Evolutionary conservation across 2,888 invertebrate species (phyloP).

Genomic region (Amblyjoppa fuscipennis): DNA sequence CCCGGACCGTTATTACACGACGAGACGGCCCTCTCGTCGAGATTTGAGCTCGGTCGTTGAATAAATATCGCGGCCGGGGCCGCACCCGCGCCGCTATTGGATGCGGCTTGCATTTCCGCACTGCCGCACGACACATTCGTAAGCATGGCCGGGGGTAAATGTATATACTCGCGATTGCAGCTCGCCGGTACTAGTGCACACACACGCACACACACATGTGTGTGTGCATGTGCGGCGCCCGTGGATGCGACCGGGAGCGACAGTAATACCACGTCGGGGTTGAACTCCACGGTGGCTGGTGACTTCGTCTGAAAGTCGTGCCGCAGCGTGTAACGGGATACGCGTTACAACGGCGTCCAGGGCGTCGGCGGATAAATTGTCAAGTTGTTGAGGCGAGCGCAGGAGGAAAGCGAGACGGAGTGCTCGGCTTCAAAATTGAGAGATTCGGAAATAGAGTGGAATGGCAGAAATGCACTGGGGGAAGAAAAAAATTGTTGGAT

Average conservation of each 20-base stretch:
- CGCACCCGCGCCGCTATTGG: constrained; percentile 1
- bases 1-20: constrained; percentile 25
- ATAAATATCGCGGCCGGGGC: constrained; percentile 32
- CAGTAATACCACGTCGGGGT: constrained; percentile 2
- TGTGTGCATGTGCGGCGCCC: not conserved
- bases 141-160: not conserved
- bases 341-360: not conserved
- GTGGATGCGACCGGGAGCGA: not conserved
- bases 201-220: not conserved
- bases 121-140: constrained; percentile 4
- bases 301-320: not conserved
- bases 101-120: constrained; percentile 34
- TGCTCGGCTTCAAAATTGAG: not conserved
- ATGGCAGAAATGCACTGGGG: too few species aligned
- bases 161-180: constrained; percentile 6
- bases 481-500: too few species aligned
- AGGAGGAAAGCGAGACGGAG: not conserved
- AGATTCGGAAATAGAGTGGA: too few species aligned
- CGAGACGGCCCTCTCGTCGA: constrained; percentile 15
- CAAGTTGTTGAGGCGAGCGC: not conserved
- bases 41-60: constrained; percentile 37
- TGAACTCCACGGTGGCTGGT: not conserved
- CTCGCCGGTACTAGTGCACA: not conserved
- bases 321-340: not conserved
- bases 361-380: not conserved